A percentile compares a stretch with the other conserved stretches of the same genome.
These are phyloP conservation scores for Meteorus cinctellus DNA, from an alignment of 2,888 invertebrate genomes.

Conservation along the genomic window DNA sequence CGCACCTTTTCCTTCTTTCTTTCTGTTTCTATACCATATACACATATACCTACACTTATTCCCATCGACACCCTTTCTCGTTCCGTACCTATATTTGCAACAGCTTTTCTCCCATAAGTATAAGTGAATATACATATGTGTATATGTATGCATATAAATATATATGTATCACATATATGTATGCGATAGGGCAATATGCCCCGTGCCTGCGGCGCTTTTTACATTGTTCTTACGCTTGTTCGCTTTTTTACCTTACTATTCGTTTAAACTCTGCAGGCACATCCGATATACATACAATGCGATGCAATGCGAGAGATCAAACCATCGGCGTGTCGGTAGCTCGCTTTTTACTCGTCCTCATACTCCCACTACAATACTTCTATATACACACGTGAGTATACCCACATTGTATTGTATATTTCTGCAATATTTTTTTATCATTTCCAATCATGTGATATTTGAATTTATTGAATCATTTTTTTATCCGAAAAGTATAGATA, in stretches of 20 bases:
- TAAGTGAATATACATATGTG: background rate
- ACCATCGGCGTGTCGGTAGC: constrained; percentile 44
- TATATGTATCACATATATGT: constrained; percentile 4
- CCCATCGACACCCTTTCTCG: constrained; percentile 48
- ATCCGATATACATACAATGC: constrained; percentile 70
- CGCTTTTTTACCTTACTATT: constrained; percentile 42
- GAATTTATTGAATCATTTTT: background rate
- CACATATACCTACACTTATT: constrained; percentile 32
- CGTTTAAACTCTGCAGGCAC: constrained; percentile 39
- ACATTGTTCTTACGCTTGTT: constrained; percentile 54
- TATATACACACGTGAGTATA: background rate
- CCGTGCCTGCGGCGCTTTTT: constrained; percentile 44
- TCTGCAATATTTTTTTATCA: background rate
- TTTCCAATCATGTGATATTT: background rate
- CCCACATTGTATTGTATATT: constrained; percentile 1
- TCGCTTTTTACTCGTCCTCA: constrained; percentile 34
- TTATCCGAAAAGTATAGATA: background rate
- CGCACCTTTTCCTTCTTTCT: constrained; percentile 14
- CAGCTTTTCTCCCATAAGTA: background rate
- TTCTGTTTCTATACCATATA: background rate
- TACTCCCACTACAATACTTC: constrained; percentile 1
- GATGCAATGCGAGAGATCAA: constrained; percentile 60
- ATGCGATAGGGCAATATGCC: constrained; percentile 27
- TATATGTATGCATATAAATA: background rate
- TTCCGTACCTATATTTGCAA: constrained; percentile 5